A percentile compares a stretch with the other conserved stretches of the same genome.
phyloP scores from a whole-genome alignment of 2,888 invertebrate species.

The Maniola hyperantus region DNA sequence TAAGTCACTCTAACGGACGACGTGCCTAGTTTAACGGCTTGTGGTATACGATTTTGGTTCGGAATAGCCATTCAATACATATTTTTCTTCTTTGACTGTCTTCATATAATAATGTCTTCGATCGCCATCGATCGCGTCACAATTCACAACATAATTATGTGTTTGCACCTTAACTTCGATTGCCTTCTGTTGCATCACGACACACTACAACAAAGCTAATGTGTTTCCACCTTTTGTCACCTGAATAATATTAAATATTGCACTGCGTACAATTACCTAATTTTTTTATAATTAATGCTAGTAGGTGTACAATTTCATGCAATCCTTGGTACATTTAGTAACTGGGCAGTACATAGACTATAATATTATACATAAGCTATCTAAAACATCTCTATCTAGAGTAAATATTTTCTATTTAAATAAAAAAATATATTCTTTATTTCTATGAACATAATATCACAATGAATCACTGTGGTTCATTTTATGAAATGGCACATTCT shows the following conservation, averaged over 20 bases:
- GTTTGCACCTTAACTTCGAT: no score
- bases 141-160: no score
- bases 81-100: no score
- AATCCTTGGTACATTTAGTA: neutral
- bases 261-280: neutral
- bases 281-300: neutral
- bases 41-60: no score
- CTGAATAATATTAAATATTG: neutral
- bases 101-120: no score
- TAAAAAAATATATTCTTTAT: neutral
- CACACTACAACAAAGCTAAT: neutral
- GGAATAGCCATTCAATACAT: no score
- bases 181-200: no score
- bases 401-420: conserved; percentile 5
- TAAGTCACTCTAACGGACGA: no score
- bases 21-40: no score
- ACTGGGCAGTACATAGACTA: neutral
- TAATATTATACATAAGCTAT: neutral
- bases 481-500: conserved; percentile 16
- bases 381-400: neutral
- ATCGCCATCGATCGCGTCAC: no score
- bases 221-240: neutral
- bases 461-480: conserved; percentile 17
- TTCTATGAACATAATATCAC: conserved; percentile 8
- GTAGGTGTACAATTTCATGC: neutral